phyloP scores from a whole-genome alignment of 2,113 vertebrate species.

The Strigops habroptila region DNA sequence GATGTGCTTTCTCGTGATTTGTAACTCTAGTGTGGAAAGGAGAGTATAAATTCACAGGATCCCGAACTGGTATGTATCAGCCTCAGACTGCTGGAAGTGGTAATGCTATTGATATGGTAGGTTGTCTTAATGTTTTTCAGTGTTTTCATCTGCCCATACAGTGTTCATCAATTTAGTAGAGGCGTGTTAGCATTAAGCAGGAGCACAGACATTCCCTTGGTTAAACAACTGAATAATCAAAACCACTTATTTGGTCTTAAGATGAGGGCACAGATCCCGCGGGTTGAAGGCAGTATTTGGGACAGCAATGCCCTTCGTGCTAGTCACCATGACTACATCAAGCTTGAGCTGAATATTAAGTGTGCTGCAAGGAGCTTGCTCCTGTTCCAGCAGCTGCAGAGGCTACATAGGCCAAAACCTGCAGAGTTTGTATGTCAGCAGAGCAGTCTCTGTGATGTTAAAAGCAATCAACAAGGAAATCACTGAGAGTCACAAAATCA shows the following conservation, averaged over 20 bases:
- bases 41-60: not conserved
- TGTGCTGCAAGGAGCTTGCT: not conserved
- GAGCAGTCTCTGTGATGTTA: not conserved
- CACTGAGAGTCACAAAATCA: not conserved
- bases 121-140: not conserved
- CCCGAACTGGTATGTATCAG: not conserved
- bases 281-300: not conserved
- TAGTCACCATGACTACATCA: conserved; percentile 44
- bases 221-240: not conserved
- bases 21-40: not conserved
- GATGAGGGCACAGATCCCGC: not conserved
- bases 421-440: not conserved
- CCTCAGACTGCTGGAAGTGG: not conserved
- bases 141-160: not conserved
- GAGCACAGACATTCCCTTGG: not conserved
- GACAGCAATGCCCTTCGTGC: conserved; percentile 26
- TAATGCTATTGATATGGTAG: not conserved
- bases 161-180: not conserved
- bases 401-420: not conserved
- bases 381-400: not conserved
- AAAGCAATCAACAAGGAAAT: conserved; percentile 6
- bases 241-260: not conserved
- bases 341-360: conserved; percentile 47
- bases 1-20: not conserved
- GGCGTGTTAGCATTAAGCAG: not conserved